Evolutionary conservation across 1,140 invertebrate genomes (phyloP), one percentile per base, ranked within the genome.

Genomic region (Philotrypesis tridentata): DNA sequence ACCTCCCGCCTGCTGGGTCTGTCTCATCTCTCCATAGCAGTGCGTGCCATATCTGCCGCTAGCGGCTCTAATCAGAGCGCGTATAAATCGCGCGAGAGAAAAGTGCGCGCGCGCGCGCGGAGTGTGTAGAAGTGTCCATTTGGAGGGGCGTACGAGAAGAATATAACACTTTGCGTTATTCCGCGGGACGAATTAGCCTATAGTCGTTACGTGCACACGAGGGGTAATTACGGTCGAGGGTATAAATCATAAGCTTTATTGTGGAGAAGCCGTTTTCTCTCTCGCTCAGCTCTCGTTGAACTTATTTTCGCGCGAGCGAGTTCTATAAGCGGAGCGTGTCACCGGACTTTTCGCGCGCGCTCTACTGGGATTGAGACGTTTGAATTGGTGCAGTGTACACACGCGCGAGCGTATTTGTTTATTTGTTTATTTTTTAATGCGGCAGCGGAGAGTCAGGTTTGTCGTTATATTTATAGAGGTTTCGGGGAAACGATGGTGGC

Each of bases 191-290:
- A 87, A 86, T 85, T 86, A 71, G 76, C 83, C 79, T 68, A 78
- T 63, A 48, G 21, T 60, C 14, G 25, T 23, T 23, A 55, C 48
- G 48, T 37, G 17, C 48, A 14, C 31, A 8, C 33, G 48, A n/a
- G 65, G 48, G 72, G 72, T 75, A 74, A 81, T 81, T 81, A 60
- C 61, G 61, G 29, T 77, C 82, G 84, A 67, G 76, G 79, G 85
- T 87, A 88, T 89, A 89, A 90, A 90, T 90, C 88, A 89, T 81
- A 88, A n/a, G n/a, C 85, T 90, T 89, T 88, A 90, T 85, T 86
- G 83, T 80, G 84, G 81, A 80, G 80, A 40, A 27, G 33, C 8
- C 37, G 84, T 43, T 55, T 85, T n/a, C n/a, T n/a, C n/a, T n/a
- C n/a, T n/a, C n/a, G n/a, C n/a, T n/a, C n/a, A n/a, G n/a, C n/a